phyloP scores from a whole-genome alignment of 2,888 invertebrate genomes.

The Dione vanillae region DNA sequence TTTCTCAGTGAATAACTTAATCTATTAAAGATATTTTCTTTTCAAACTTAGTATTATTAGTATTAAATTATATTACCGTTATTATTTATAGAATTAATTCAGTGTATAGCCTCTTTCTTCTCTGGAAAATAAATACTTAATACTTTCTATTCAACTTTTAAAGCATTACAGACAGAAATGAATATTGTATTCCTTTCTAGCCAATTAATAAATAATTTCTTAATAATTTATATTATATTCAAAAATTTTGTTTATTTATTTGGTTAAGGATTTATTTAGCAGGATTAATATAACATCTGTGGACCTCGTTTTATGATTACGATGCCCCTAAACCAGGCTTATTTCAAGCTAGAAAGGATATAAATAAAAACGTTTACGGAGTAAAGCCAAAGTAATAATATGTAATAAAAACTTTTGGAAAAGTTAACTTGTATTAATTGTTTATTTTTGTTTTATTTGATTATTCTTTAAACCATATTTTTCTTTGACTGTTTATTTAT shows the following conservation, averaged over 20 bases:
- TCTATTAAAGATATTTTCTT: too few relatives aligned
- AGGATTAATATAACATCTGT: slow-evolving; percentile 25
- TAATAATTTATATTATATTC: background rate
- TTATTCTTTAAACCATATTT: background rate
- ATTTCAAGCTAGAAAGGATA: slow-evolving; percentile 11
- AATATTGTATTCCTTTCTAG: background rate
- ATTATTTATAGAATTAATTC: too few relatives aligned
- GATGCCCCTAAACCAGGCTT: slow-evolving; percentile 17
- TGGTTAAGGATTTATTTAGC: slow-evolving; percentile 15
- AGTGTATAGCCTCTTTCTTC: too few relatives aligned
- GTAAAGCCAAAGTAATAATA: slow-evolving; percentile 17
- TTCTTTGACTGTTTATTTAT: background rate
- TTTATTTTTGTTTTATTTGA: too few relatives aligned
- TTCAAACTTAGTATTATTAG: too few relatives aligned
- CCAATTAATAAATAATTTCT: background rate
- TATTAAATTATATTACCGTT: too few relatives aligned
- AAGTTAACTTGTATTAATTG: background rate
- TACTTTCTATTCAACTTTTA: too few relatives aligned
- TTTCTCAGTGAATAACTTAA: too few relatives aligned
- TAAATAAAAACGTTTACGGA: slow-evolving; percentile 13
- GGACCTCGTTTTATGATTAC: slow-evolving; percentile 18
- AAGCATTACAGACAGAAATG: background rate
- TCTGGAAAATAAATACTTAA: too few relatives aligned
- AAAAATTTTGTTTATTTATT: slow-evolving; percentile 18
- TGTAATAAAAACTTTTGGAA: slow-evolving; percentile 2